Conservation (phyloP, 2,113 vertebrate species). For the Coptodon bakossiorum region DNA sequence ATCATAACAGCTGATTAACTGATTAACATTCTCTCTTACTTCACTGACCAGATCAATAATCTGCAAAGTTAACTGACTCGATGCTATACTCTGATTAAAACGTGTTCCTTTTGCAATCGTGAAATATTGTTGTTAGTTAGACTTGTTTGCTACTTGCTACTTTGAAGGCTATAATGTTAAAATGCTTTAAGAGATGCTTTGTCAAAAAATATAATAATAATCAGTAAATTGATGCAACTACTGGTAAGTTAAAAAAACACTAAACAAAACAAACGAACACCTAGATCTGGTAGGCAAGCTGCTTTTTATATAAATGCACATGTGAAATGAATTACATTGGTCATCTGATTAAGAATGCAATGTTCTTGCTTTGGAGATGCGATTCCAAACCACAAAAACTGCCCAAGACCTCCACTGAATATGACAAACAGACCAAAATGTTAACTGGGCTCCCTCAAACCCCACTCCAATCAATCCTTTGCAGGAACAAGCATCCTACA, state of each 20-base stretch:
- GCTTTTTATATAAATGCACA: not conserved
- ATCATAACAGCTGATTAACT: not conserved
- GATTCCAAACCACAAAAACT: not conserved
- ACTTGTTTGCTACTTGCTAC: not conserved
- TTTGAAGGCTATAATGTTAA: not conserved
- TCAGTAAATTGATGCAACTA: not conserved
- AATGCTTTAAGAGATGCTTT: not conserved
- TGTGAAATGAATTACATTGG: not conserved
- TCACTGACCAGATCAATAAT: not conserved
- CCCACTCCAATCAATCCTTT: not conserved
- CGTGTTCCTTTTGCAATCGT: rapidly evolving
- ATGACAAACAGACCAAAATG: not conserved
- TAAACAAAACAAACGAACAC: not conserved
- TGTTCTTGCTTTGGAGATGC: not conserved
- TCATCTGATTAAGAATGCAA: not conserved
- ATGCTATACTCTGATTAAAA: not conserved
- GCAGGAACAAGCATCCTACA: not conserved
- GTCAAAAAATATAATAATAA: not conserved
- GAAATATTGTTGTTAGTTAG: not conserved
- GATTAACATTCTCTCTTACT: not conserved
- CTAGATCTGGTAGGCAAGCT: not conserved
- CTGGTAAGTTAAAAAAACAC: not conserved
- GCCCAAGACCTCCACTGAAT: not conserved
- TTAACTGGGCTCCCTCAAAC: not conserved
- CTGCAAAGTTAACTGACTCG: not conserved